Percentiles rank a stretch among this genome's conserved stretches.
Conservation (phyloP, 2,888 invertebrate species). For the Epiblema foenella region DNA sequence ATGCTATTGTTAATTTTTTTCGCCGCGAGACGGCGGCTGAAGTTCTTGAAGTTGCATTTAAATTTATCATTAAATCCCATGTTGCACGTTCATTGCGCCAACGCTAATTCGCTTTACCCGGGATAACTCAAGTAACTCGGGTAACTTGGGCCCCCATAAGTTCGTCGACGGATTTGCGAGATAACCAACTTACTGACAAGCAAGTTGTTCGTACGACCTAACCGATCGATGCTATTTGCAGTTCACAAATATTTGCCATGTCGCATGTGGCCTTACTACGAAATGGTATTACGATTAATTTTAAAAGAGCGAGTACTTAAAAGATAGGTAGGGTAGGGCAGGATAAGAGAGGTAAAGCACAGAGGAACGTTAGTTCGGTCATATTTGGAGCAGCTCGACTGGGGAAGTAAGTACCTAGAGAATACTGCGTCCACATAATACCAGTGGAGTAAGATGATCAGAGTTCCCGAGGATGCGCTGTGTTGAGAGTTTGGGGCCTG, state of each 20-base stretch:
- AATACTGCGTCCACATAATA: no score
- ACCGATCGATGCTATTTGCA: constrained; percentile 12
- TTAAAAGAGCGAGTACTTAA: neutral
- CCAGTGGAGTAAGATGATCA: no score
- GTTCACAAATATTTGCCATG: constrained; percentile 23
- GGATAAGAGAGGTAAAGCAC: no score
- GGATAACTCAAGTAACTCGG: constrained; percentile 13
- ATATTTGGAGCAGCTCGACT: no score
- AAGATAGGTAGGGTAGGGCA: no score
- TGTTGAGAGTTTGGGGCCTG: no score
- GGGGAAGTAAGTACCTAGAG: no score
- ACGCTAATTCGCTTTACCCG: neutral
- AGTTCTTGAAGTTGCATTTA: neutral
- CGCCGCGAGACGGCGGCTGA: no score
- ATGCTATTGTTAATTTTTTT: no score
- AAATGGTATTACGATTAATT: neutral
- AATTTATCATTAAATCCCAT: constrained; percentile 4
- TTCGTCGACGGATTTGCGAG: constrained; percentile 16
- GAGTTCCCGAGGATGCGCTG: no score
- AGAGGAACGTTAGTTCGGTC: no score
- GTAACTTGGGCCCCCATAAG: constrained; percentile 4
- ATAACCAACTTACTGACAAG: constrained; percentile 28
- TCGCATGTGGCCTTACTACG: neutral
- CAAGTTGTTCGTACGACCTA: constrained; percentile 27
- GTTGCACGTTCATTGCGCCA: constrained; percentile 1